phyloP scores from a whole-genome alignment of 2,888 invertebrate species.

The Dastarcus helophoroides region DNA sequence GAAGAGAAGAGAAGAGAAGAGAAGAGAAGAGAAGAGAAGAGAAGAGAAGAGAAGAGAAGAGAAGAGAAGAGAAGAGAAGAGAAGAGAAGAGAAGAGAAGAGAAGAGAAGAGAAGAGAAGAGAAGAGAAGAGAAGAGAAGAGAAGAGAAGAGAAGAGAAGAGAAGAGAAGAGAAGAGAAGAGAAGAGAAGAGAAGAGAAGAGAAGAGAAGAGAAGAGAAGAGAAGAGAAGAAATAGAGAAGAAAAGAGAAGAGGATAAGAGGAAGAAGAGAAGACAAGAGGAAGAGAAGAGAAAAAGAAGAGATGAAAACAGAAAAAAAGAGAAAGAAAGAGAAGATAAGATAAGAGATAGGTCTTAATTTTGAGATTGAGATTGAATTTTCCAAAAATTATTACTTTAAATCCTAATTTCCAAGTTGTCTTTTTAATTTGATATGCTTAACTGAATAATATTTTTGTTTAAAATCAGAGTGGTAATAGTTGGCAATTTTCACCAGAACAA shows the following conservation, averaged over 20 bases:
- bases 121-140: conserved; percentile 1
- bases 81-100: background rate
- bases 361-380: no score
- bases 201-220: background rate
- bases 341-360: no score
- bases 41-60: background rate
- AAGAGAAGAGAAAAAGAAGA: no score
- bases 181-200: background rate
- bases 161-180: conserved; percentile 1
- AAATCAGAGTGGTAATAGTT: no score
- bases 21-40: conserved; percentile 2
- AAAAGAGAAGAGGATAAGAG: conserved; percentile 1
- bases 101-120: conserved; percentile 1
- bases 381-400: no score
- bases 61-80: background rate
- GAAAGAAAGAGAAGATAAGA: conserved; percentile 1
- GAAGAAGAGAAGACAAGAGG: no score
- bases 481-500: no score
- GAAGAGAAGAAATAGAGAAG: conserved; percentile 1
- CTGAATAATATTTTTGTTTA: no score
- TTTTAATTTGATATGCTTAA: no score
- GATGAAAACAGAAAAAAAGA: conserved; percentile 2
- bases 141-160: conserved; percentile 1
- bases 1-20: background rate
- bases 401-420: no score